These are phyloP conservation scores for Glaucomys volans DNA, from an alignment of 2,113 vertebrate species.

Conservation along the genomic window DNA sequence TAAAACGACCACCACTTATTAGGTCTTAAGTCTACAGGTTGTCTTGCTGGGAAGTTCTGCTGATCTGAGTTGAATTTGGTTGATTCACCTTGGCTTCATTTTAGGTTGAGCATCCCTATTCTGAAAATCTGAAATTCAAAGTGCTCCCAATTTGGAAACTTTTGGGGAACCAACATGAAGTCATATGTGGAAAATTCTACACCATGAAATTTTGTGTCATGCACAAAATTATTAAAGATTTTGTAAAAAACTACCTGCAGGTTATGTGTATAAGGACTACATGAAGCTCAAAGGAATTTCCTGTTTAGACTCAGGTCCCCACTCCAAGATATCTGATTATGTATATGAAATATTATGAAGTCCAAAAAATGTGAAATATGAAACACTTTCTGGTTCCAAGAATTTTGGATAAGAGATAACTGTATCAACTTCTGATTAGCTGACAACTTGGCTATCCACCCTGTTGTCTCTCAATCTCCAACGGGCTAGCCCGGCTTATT, in stretches of 20 bases:
- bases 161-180: too few relatives aligned
- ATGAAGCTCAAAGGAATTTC: background rate
- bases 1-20: background rate
- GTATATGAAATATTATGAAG: background rate
- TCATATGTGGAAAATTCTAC: background rate
- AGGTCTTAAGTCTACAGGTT: background rate
- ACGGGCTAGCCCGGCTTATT: background rate
- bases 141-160: background rate
- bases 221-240: background rate
- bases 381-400: background rate
- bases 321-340: background rate
- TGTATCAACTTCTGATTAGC: background rate
- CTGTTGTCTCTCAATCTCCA: background rate
- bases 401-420: background rate
- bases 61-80: background rate
- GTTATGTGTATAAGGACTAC: background rate
- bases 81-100: background rate
- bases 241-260: background rate
- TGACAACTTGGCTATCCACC: background rate
- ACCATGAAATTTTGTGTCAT: background rate
- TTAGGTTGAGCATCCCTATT: background rate
- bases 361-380: background rate
- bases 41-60: background rate
- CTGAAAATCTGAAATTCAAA: background rate
- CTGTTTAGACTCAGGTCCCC: background rate